phyloP scores from a whole-genome alignment of 2,113 vertebrate species.

The Tachuris rubrigastra region DNA sequence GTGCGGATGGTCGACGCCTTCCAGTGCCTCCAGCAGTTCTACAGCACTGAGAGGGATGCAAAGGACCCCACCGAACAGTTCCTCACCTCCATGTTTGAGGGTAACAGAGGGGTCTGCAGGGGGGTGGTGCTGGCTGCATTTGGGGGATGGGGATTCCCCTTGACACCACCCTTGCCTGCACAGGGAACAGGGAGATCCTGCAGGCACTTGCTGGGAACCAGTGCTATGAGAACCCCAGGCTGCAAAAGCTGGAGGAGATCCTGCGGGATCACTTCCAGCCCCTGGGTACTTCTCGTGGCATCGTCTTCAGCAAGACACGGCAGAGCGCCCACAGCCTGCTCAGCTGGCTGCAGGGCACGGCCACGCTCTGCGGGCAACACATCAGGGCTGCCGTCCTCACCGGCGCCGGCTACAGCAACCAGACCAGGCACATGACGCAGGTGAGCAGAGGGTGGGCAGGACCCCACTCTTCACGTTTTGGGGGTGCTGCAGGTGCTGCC shows the following conservation, averaged over 20 bases:
- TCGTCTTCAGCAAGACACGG: constrained; percentile 87
- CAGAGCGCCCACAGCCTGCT: constrained; percentile 79
- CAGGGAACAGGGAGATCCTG: constrained; percentile 76
- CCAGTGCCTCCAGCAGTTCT: constrained; percentile 77
- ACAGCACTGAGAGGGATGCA: background rate
- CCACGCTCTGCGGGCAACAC: constrained; percentile 12
- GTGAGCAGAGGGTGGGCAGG: constrained; percentile 52
- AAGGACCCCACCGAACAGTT: constrained; percentile 69
- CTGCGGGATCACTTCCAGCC: constrained; percentile 77
- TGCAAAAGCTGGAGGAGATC: constrained; percentile 78
- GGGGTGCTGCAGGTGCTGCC: rapidly evolving
- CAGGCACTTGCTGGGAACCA: background rate
- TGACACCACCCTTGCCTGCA: rapidly evolving
- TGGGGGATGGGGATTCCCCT: rapidly evolving
- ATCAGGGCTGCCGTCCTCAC: constrained; percentile 78
- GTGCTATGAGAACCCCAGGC: constrained; percentile 83
- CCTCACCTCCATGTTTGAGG: constrained; percentile 75
- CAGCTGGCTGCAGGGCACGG: constrained; percentile 80
- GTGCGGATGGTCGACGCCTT: constrained; percentile 85
- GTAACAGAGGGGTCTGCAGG: constrained; percentile 48
- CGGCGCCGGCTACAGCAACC: constrained; percentile 77
- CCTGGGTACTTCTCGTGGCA: constrained; percentile 63
- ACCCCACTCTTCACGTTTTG: background rate
- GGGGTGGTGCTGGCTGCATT: background rate
- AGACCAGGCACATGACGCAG: constrained; percentile 86